phyloP scores from a whole-genome alignment of 2,888 invertebrate species.

The Leptothorax acervorum region DNA sequence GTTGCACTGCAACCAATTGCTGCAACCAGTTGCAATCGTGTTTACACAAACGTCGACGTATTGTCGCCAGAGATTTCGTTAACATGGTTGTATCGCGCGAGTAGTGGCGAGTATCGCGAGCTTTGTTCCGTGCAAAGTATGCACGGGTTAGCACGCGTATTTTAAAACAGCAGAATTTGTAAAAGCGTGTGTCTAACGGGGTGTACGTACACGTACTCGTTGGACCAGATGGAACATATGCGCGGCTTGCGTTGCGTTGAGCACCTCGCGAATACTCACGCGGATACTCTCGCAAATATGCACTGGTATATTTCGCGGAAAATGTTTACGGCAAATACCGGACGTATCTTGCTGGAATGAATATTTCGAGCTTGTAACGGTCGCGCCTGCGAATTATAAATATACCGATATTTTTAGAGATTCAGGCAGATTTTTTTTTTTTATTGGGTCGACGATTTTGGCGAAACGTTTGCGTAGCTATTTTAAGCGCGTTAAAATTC shows the following conservation, averaged over 20 bases:
- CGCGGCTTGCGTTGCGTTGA: slow-evolving; percentile 37
- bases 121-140: slow-evolving; percentile 2
- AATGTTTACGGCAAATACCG: slow-evolving; percentile 54
- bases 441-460: slow-evolving; percentile 31
- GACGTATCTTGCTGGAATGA: slow-evolving; percentile 48
- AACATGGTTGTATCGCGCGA: slow-evolving; percentile 7
- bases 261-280: slow-evolving; percentile 51
- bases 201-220: slow-evolving; percentile 20
- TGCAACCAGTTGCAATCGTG: not conserved
- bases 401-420: slow-evolving; percentile 49
- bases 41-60: not conserved
- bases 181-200: slow-evolving; percentile 28
- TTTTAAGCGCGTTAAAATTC: slow-evolving; percentile 32
- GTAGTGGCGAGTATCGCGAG: not conserved
- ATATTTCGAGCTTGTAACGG: slow-evolving; percentile 48
- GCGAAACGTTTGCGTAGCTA: slow-evolving; percentile 10
- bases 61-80: slow-evolving; percentile 34
- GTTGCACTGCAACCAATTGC: slow-evolving; percentile 18
- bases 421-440: slow-evolving; percentile 22
- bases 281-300: slow-evolving; percentile 51
- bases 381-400: slow-evolving; percentile 50
- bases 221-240: slow-evolving; percentile 35
- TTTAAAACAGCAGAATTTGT: slow-evolving; percentile 36
- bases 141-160: slow-evolving; percentile 12
- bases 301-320: slow-evolving; percentile 53